Percentiles rank a stretch among this genome's conserved stretches.
Evolutionary conservation across 2,888 invertebrate species (phyloP).

Genomic region (Leptinotarsa juncta): DNA sequence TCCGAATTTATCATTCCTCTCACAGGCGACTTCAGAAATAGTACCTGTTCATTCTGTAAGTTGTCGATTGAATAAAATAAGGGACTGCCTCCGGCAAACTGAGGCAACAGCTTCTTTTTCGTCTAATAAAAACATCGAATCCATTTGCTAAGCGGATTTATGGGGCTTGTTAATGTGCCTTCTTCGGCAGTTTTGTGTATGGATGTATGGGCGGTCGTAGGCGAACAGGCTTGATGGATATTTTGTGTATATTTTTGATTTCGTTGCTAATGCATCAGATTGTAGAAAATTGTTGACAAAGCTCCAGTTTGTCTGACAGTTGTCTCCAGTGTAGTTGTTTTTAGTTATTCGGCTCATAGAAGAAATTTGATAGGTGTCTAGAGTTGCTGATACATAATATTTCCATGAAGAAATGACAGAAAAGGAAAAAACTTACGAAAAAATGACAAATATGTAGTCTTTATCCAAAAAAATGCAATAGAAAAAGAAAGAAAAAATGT

Average conservation of each 20-base stretch:
- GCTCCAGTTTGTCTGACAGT: not conserved
- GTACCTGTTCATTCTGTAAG: not conserved
- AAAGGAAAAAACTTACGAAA: no score
- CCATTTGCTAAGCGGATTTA: slow-evolving; percentile 43
- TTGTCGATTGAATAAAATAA: not conserved
- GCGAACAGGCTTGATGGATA: slow-evolving; percentile 2
- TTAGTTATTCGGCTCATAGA: no score
- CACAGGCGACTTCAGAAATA: not conserved
- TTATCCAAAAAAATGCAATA: no score
- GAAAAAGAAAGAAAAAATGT: no score
- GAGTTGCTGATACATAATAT: no score
- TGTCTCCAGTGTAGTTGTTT: not conserved
- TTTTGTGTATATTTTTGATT: slow-evolving; percentile 1
- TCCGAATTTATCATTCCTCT: not conserved
- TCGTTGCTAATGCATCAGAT: not conserved
- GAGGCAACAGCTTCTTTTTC: slow-evolving; percentile 14
- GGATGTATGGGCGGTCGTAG: slow-evolving; percentile 12
- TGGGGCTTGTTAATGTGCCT: slow-evolving; percentile 38
- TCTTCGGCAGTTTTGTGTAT: slow-evolving; percentile 26
- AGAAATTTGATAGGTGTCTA: no score
- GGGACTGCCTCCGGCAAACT: not conserved
- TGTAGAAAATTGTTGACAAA: not conserved
- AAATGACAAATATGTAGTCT: no score
- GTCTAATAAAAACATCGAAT: slow-evolving; percentile 34
- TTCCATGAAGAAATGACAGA: no score